Conservation (phyloP, 2,888 invertebrate species). For the Polietes domitor region DNA sequence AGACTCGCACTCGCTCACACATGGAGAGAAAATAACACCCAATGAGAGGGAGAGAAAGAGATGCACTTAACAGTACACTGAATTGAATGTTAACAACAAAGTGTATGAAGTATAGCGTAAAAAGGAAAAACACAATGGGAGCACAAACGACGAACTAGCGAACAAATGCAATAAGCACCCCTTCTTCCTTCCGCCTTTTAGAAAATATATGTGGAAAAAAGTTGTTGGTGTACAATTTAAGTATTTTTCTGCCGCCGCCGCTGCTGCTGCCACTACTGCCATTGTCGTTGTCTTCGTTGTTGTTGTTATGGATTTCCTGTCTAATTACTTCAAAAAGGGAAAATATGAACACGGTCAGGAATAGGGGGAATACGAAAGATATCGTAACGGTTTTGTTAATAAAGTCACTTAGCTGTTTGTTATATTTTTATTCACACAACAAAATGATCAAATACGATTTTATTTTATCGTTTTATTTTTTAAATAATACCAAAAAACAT, state of each 20-base stretch:
- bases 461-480: constrained; percentile 1
- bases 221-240: constrained; percentile 64
- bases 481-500: background rate
- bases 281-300: constrained; percentile 13
- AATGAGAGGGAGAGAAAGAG: constrained; percentile 57
- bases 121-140: constrained; percentile 62
- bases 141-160: constrained; percentile 37
- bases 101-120: background rate
- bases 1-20: constrained; percentile 12
- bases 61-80: constrained; percentile 55
- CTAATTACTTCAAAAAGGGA: constrained; percentile 59
- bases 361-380: constrained; percentile 6
- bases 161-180: constrained; percentile 67
- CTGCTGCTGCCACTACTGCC: constrained; percentile 14
- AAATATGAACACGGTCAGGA: constrained; percentile 33
- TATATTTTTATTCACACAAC: background rate
- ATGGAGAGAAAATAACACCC: constrained; percentile 42
- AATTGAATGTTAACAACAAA: constrained; percentile 57
- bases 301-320: constrained; percentile 68
- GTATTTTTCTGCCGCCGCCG: constrained; percentile 49
- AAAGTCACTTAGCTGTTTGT: background rate
- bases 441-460: background rate
- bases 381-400: constrained; percentile 51
- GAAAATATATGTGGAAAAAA: constrained; percentile 26
- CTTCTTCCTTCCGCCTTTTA: constrained; percentile 66